Conservation (phyloP, 2,113 vertebrate genomes). For the Piliocolobus tephrosceles region DNA sequence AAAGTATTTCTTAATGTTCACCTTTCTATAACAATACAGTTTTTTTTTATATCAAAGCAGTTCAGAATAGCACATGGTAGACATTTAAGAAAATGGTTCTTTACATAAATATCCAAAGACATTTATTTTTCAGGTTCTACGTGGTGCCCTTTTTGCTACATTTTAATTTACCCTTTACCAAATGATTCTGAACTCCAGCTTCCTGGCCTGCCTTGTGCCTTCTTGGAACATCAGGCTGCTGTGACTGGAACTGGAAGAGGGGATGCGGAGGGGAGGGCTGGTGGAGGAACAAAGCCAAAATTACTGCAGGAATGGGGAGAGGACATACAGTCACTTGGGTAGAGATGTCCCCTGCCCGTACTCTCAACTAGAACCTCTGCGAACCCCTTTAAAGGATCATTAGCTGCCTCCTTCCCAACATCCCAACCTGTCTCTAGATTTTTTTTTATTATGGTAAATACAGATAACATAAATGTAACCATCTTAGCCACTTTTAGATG, state of each 20-base stretch:
- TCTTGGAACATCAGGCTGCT: neutral
- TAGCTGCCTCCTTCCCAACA: neutral
- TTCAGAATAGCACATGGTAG: neutral
- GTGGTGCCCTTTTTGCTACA: neutral
- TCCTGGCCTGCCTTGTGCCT: accelerated
- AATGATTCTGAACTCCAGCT: too few species aligned
- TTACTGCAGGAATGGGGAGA: too few species aligned
- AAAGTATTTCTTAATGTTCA: too few species aligned
- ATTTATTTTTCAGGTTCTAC: neutral
- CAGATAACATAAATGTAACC: neutral
- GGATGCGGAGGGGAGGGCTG: neutral
- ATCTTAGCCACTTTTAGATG: neutral
- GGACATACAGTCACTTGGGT: accelerated
- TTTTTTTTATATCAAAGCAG: neutral
- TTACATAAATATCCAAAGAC: neutral
- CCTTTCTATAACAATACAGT: neutral
- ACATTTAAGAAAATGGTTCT: neutral
- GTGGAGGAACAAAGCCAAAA: neutral
- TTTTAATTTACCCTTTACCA: neutral
- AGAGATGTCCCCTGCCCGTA: accelerated
- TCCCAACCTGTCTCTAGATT: neutral
- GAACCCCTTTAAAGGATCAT: neutral
- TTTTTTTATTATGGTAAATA: neutral
- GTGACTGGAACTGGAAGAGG: accelerated
- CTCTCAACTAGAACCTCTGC: neutral